A percentile compares a stretch with the other conserved stretches of the same genome.
phyloP scores from a whole-genome alignment of 2,888 invertebrate genomes.

The Pycnomerus fuliginosus region DNA sequence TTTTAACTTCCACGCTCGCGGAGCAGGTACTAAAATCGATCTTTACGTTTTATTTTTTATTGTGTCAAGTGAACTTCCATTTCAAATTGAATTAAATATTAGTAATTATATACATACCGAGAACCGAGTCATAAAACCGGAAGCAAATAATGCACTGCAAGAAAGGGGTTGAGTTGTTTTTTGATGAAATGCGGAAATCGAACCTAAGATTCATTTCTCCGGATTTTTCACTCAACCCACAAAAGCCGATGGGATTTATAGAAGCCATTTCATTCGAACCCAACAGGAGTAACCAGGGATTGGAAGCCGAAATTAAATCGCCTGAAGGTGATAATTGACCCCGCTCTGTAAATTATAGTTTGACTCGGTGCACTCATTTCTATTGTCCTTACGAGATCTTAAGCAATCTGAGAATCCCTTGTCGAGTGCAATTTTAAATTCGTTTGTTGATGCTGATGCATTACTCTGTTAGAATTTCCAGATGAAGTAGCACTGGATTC shows the following conservation, averaged over 20 bases:
- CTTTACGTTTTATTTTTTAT: too few relatives aligned
- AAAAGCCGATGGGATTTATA: slow-evolving; percentile 15
- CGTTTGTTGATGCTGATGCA: slow-evolving; percentile 1
- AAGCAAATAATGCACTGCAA: too few relatives aligned
- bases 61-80: too few relatives aligned
- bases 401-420: too few relatives aligned
- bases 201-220: background rate
- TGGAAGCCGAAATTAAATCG: slow-evolving; percentile 13
- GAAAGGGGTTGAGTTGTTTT: background rate
- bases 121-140: too few relatives aligned
- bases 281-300: slow-evolving; percentile 11
- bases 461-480: slow-evolving; percentile 18
- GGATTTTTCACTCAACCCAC: slow-evolving; percentile 10
- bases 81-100: too few relatives aligned
- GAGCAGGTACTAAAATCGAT: too few relatives aligned
- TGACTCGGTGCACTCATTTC: background rate
- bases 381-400: background rate
- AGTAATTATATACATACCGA: too few relatives aligned
- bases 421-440: slow-evolving; percentile 8
- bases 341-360: background rate
- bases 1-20: too few relatives aligned
- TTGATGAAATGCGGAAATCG: background rate
- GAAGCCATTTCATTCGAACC: slow-evolving; percentile 10
- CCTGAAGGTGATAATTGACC: slow-evolving; percentile 15
- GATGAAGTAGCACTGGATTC: slow-evolving; percentile 10